Conservation (phyloP, 2,113 vertebrate species). For the Capreolus pygargus region DNA sequence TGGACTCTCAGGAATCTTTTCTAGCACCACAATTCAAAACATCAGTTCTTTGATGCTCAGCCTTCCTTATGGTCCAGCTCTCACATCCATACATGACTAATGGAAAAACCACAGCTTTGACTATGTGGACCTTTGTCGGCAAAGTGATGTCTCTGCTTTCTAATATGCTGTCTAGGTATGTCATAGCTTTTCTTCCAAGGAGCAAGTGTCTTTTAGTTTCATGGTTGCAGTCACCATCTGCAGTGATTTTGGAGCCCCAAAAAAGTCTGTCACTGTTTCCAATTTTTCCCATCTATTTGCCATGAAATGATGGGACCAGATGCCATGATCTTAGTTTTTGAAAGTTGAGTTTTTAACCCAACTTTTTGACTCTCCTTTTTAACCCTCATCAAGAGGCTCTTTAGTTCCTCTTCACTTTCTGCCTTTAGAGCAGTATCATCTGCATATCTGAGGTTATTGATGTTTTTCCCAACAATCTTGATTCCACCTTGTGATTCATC, state of each 20-base stretch:
- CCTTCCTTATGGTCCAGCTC: not conserved
- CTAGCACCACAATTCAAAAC: not conserved
- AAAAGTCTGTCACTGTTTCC: not conserved
- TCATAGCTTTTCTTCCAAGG: not conserved
- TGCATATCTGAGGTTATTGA: not conserved
- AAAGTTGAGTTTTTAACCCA: not conserved
- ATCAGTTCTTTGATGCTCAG: not conserved
- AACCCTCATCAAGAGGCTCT: not conserved
- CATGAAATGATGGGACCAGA: not conserved
- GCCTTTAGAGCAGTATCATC: not conserved
- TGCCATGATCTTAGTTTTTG: not conserved
- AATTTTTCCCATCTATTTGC: not conserved
- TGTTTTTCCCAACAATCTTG: not conserved
- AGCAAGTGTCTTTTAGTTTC: not conserved
- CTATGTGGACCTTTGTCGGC: not conserved
- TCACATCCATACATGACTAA: not conserved
- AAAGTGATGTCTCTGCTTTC: not conserved
- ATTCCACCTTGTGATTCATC: not conserved
- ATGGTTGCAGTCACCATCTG: not conserved
- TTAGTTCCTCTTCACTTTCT: not conserved
- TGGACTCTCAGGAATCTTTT: not conserved
- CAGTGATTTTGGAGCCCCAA: not conserved
- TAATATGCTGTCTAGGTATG: not conserved
- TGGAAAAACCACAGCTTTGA: not conserved
- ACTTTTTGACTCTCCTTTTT: not conserved